Evolutionary conservation across 2,113 vertebrate genomes (phyloP), one percentile per base, ranked within the genome.

Genomic region (Craseonycteris thonglongyai): DNA sequence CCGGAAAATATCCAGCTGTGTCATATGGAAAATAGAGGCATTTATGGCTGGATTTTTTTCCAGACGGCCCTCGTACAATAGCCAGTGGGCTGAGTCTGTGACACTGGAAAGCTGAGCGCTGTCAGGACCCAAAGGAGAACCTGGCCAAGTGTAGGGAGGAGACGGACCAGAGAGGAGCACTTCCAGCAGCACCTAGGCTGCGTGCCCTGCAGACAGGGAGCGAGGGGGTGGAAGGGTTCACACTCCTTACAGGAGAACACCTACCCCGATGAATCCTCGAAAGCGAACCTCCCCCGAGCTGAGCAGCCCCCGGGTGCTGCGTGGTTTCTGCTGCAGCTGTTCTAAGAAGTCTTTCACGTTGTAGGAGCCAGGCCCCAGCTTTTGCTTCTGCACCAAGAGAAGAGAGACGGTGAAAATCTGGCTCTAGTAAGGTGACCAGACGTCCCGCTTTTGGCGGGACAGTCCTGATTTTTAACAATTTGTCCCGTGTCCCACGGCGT

Each of bases 321-420:
- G 42, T 0, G 98, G 98, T 45, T 96, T 97, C 40, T 97, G 81
- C 66, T 97, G 95, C 63, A 98, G 86, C 79, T 97, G 69, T 66
- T 98, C 93, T 63, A 98, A 92, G 83, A 98, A 99, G 96, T 97
- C 97, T 90, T 90, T 97, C 54, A 98, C 79, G 35, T 97, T 94
- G 93, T 98, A 99, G 3, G 78, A 98, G 18, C 98, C 98, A 0
- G 98, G 98, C 4, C 98, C 98, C 76, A 98, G 93, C 59, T 92
- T 97, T 24, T 96, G 91, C 75, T 97, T 97, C 98, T 98, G 91
- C 24, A 19, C 47, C 21, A 6, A 72, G 30, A 95, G 71, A 65
- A 90, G 75, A 93, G 66, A 15, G 7, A 84, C 49, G 49, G n/a
- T 33, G 11, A 92, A 71, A 71, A 61, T 7, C 40, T 72, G n/a